Evolutionary conservation across 1,140 invertebrate genomes (phyloP).

Genomic region (Drosophila bifasciata): DNA sequence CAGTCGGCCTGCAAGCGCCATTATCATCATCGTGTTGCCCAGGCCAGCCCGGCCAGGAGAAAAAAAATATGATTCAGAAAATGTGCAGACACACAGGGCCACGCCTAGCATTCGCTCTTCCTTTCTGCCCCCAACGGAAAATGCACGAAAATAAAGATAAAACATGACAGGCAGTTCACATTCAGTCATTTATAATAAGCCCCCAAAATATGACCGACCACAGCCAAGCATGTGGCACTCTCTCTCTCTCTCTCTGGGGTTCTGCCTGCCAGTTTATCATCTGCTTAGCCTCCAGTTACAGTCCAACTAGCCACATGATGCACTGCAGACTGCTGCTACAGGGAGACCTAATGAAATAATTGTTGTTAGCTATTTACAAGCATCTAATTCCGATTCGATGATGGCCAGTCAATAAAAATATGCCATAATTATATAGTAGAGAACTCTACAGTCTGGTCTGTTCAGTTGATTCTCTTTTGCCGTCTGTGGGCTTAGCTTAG

Average conservation of each 20-base stretch:
- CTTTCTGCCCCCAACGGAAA: slow-evolving; percentile 42
- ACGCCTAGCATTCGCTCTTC: neutral
- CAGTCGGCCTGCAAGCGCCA: slow-evolving; percentile 80
- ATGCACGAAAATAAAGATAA: slow-evolving; percentile 80
- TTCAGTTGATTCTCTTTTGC: too few relatives aligned
- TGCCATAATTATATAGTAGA: slow-evolving; percentile 66
- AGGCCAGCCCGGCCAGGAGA: neutral
- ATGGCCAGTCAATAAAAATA: slow-evolving; percentile 70
- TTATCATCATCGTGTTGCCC: slow-evolving; percentile 67
- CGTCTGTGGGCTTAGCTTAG: too few relatives aligned
- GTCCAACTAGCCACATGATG: slow-evolving; percentile 7
- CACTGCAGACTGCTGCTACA: neutral
- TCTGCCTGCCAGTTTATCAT: slow-evolving; percentile 41
- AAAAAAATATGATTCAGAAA: slow-evolving; percentile 64
- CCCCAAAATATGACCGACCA: slow-evolving; percentile 66
- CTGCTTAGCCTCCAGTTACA: slow-evolving; percentile 13
- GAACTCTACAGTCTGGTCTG: too few relatives aligned
- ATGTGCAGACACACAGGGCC: slow-evolving; percentile 72
- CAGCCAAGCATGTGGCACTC: slow-evolving; percentile 57
- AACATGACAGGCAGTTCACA: slow-evolving; percentile 81
- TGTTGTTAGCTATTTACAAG: slow-evolving; percentile 73
- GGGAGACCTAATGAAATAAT: slow-evolving; percentile 68
- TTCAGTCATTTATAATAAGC: slow-evolving; percentile 78
- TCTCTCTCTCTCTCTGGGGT: slow-evolving; percentile 9
- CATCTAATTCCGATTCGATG: slow-evolving; percentile 72